These are phyloP conservation scores for Syngnathus scovelli DNA, from an alignment of 2,113 vertebrate genomes.

Conservation along the genomic window DNA sequence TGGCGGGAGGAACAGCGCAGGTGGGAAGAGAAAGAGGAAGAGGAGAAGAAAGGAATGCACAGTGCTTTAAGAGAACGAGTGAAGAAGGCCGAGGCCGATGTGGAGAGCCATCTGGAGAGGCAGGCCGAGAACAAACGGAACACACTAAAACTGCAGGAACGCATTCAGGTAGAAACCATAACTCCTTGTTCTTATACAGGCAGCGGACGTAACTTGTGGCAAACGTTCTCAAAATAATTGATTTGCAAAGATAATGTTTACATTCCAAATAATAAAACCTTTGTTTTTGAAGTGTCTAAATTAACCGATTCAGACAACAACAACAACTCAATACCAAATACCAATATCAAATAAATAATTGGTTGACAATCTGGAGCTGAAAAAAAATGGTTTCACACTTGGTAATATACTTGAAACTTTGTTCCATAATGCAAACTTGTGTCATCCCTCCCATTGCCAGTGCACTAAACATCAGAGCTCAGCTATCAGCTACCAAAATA, in stretches of 20 bases:
- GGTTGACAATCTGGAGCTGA: no score
- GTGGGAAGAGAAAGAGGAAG: conserved; percentile 80
- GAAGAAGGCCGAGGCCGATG: conserved; percentile 80
- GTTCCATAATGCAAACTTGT: no score
- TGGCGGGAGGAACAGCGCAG: conserved; percentile 73
- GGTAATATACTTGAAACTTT: no score
- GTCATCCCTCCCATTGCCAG: no score
- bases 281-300: no score
- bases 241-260: background rate
- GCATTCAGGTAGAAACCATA: conserved; percentile 77
- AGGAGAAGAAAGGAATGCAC: conserved; percentile 78
- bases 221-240: background rate
- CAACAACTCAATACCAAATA: no score
- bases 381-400: no score
- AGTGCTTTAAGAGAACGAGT: conserved; percentile 79
- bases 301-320: no score
- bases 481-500: no score
- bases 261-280: no score
- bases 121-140: conserved; percentile 80
- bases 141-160: conserved; percentile 82
- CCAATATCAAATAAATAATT: no score
- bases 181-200: background rate
- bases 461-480: no score
- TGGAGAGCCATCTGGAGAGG: conserved; percentile 78
- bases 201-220: background rate